Percentiles rank a stretch among this genome's conserved stretches.
Evolutionary conservation across 2,113 vertebrate genomes (phyloP).

Genomic region (Indri indri): DNA sequence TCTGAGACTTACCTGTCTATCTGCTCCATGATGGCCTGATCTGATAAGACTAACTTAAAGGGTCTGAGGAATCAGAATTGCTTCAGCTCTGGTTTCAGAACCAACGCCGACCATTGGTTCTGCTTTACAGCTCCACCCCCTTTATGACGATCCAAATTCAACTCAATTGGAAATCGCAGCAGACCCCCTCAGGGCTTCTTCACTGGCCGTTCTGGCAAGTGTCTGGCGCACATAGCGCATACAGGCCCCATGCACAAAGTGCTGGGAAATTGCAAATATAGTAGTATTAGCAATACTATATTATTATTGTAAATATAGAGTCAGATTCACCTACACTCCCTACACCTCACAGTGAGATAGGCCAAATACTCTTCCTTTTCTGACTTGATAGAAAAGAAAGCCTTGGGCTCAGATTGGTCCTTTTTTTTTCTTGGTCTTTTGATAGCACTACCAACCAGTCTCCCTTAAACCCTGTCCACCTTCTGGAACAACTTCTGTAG

Average conservation of each 20-base stretch:
- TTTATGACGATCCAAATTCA: constrained; percentile 48
- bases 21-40: constrained; percentile 83
- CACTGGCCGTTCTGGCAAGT: not conserved
- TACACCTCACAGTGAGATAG: not conserved
- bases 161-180: not conserved
- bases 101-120: constrained; percentile 15
- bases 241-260: not conserved
- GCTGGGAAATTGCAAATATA: not conserved
- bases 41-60: constrained; percentile 87
- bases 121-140: not conserved
- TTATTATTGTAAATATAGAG: not conserved
- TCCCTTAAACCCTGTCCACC: not conserved
- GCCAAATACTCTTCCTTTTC: not conserved
- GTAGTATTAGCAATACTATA: not conserved
- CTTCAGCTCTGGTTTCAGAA: constrained; percentile 74
- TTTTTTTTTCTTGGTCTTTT: not conserved
- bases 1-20: constrained; percentile 88
- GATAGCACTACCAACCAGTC: not conserved
- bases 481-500: not conserved
- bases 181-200: constrained; percentile 6
- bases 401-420: not conserved
- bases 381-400: not conserved
- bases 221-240: not conserved
- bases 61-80: constrained; percentile 75
- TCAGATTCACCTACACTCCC: not conserved